These are phyloP conservation scores for Chlorops oryzae DNA, from an alignment of 1,140 invertebrate species.

Conservation along the genomic window DNA sequence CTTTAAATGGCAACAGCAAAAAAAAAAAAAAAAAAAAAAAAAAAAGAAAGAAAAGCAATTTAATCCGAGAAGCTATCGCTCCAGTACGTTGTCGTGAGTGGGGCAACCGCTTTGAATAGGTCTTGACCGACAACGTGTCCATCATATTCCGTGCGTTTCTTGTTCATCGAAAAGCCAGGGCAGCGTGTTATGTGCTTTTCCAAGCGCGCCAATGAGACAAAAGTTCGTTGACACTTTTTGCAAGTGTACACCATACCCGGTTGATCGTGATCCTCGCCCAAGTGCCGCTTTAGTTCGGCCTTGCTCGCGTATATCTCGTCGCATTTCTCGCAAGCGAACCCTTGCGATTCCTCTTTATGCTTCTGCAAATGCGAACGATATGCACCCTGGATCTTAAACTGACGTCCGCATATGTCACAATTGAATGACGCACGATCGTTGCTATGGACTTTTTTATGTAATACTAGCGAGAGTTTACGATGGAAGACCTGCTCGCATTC, in stretches of 20 bases:
- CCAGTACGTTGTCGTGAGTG: constrained; percentile 49
- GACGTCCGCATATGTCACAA: constrained; percentile 44
- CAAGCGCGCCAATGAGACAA: constrained; percentile 27
- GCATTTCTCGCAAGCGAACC: constrained; percentile 37
- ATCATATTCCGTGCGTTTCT: constrained; percentile 10
- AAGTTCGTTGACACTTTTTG: constrained; percentile 40
- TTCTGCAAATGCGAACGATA: constrained; percentile 46
- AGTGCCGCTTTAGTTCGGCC: constrained; percentile 34
- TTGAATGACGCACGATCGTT: constrained; percentile 51
- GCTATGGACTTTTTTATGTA: constrained; percentile 56
- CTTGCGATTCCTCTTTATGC: constrained; percentile 35
- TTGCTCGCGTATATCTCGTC: constrained; percentile 29
- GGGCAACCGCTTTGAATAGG: constrained; percentile 48
- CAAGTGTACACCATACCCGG: constrained; percentile 35
- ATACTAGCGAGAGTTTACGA: constrained; percentile 47
- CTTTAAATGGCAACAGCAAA: too few relatives aligned
- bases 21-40: too few relatives aligned
- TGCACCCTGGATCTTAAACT: constrained; percentile 44
- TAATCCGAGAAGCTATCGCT: constrained; percentile 50
- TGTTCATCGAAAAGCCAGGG: constrained; percentile 3
- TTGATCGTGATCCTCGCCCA: constrained; percentile 34
- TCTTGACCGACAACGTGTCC: constrained; percentile 29
- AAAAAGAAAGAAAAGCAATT: too few relatives aligned
- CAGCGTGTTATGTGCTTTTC: constrained; percentile 25
- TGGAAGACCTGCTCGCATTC: constrained; percentile 34